Base-by-base conservation (phyloP, 2,797 vertebrate species). In the Thripadectes ignobilis region DNA sequence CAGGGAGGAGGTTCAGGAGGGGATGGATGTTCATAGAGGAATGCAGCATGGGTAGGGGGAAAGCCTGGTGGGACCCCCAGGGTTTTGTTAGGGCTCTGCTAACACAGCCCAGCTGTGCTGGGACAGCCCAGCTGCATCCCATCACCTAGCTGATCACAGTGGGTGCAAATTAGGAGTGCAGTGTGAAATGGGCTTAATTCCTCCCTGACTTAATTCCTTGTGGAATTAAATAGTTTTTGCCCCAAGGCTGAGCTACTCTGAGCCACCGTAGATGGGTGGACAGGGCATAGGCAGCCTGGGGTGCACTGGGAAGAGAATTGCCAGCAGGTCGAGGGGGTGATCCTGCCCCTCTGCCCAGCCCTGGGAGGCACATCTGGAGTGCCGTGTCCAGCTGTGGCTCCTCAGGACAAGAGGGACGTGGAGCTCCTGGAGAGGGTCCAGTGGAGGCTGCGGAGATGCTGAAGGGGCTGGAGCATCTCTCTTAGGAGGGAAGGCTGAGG, bases 271-370 rank as follows among this genome's bases (percentile, higher is more conserved):
- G 14, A 3, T 38, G 63, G 23, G 41, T 23, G 52, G 29, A 21
- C 2, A 12, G 15, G 30, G 29, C 34, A 34, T 14, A 10, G 0
- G 0, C 6, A 41, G 24, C 20, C 16, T 1, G 3, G 48, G 18
- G 4, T 55, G 18, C 39, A 14, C 6, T 48, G 30, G 48, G 69
- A 61, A 48, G 26, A 18, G 22, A 9, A 22, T 2, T 29, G 9
- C n/a, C 26, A 67, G 65, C 34, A 61, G 48, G 0, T 20, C 30
- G 17, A 63, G 30, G 32, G 21, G 27, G 21, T 22, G 62, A 22
- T 36, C 12, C 54, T 80, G 61, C 12, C 30, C 38, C 38, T 66
- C 20, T 66, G 45, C 68, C 3, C 45, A 27, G 54, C 62, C 39
- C 21, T 36, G 51, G 15, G 27, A 1, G 51, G 19, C 59, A n/a